Base-by-base conservation (phyloP, 2,113 vertebrate genomes). In the Apodemus speciosus region DNA sequence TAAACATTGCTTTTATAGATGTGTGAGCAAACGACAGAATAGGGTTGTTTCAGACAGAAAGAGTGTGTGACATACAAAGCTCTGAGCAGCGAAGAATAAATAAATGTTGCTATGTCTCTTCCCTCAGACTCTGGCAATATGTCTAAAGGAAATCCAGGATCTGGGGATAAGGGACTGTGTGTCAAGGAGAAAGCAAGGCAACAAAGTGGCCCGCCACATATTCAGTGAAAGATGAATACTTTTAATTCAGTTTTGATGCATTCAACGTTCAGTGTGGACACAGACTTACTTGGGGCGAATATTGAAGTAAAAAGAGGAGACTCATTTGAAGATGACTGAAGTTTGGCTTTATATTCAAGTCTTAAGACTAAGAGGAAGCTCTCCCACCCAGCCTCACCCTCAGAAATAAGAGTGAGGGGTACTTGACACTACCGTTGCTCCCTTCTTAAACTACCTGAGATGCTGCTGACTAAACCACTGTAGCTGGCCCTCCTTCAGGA, bases 151-250 rank as follows among this genome's bases (percentile, higher is more conserved):
- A 83, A 38, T 0, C 49, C 9, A 68, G 68, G 6, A 75, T 64
- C 46, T 66, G 43, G 35, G 64, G 43, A 15, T 53, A 10, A 62
- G 38, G 1, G 23, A 56, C 16, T 10, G 5, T 35, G 6, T 53
- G 46, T 58, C 3, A 20, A 32, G 49, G 66, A 58, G 58, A 69
- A 64, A 69, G 14, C 21, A n/a, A 2, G 38, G 43, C 6, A 3
- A 35, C 0, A 13, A 43, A 30, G 21, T 7, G 7, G 13, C 9
- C 58, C 21, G 0, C 14, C 13, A 3, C 10, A 9, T 1, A 0
- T 0, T 64, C 27, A 73, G 53, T 8, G 56, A 62, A 62, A 60
- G 32, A n/a, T 25, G 35, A 21, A 0, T 6, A 27, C 11, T 69
- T 75, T 81, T 62, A 81, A 27, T 32, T 76, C 9, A 20, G 27